Conservation (phyloP, 2,113 vertebrate species). For the Halcyon senegalensis region DNA sequence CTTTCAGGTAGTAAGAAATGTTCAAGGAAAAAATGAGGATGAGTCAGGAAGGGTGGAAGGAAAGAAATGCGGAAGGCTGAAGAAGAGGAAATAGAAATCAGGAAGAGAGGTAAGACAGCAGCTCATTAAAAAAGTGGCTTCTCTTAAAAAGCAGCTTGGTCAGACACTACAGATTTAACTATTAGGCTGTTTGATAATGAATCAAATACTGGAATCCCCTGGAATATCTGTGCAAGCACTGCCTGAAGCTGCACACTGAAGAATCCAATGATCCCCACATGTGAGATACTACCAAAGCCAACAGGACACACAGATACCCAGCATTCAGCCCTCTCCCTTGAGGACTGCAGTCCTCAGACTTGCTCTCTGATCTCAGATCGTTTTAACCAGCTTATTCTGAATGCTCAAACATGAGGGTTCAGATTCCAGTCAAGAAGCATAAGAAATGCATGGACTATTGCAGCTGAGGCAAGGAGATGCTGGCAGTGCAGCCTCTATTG, state of each 20-base stretch:
- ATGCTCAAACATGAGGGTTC: not conserved
- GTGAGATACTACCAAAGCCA: not conserved
- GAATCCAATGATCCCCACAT: rapidly evolving
- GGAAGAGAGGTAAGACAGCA: not conserved
- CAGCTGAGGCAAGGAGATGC: not conserved
- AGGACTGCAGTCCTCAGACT: not conserved
- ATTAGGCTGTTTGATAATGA: not conserved
- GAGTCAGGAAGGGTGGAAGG: not conserved
- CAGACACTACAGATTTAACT: not conserved
- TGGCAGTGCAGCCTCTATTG: not conserved
- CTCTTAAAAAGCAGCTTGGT: not conserved
- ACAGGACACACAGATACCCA: not conserved
- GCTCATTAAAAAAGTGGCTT: not conserved
- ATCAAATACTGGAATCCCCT: not conserved
- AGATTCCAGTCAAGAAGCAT: not conserved
- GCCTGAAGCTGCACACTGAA: not conserved
- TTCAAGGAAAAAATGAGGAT: not conserved
- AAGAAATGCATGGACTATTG: not conserved
- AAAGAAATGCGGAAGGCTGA: not conserved
- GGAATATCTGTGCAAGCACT: not conserved
- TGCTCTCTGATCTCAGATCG: not conserved
- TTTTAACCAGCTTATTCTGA: not conserved
- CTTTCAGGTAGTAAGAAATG: not conserved
- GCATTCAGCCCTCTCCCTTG: not conserved
- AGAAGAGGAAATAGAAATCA: not conserved